Evolutionary conservation across 1,140 invertebrate species (phyloP).

Genomic region (Platyura marginata): DNA sequence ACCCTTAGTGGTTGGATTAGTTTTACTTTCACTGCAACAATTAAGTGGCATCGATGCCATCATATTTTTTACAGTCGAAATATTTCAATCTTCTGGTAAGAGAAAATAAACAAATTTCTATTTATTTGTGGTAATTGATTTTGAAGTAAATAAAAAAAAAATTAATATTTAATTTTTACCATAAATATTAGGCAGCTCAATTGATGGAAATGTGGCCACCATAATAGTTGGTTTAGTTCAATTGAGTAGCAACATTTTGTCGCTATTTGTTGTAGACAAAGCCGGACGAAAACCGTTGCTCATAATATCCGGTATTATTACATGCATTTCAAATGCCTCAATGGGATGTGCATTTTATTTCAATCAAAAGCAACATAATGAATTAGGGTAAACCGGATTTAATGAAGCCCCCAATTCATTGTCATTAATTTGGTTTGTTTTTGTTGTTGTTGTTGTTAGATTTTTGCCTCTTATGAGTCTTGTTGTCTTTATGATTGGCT

Average conservation of each 20-base stretch:
- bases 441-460: slow-evolving; percentile 20
- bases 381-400: background rate
- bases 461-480: slow-evolving; percentile 57
- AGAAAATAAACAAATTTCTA: background rate
- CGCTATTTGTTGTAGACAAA: slow-evolving; percentile 42
- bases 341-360: slow-evolving; percentile 47
- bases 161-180: background rate
- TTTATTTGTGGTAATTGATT: background rate
- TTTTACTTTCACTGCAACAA: slow-evolving; percentile 42
- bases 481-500: slow-evolving; percentile 56
- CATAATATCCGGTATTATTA: slow-evolving; percentile 40
- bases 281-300: slow-evolving; percentile 48
- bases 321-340: slow-evolving; percentile 37
- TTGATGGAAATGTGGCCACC: slow-evolving; percentile 36
- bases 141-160: background rate
- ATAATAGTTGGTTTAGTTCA: slow-evolving; percentile 59
- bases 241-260: slow-evolving; percentile 43
- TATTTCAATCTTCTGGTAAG: slow-evolving; percentile 25
- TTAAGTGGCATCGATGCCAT: slow-evolving; percentile 46
- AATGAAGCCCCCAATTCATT: background rate
- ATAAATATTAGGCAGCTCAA: slow-evolving; percentile 16
- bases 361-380: slow-evolving; percentile 12
- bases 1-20: slow-evolving; percentile 26
- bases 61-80: slow-evolving; percentile 46
- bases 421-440: background rate